A percentile compares a stretch with the other conserved stretches of the same genome.
Evolutionary conservation across 2,797 vertebrate species (phyloP).

Genomic region (Microchirus variegatus): DNA sequence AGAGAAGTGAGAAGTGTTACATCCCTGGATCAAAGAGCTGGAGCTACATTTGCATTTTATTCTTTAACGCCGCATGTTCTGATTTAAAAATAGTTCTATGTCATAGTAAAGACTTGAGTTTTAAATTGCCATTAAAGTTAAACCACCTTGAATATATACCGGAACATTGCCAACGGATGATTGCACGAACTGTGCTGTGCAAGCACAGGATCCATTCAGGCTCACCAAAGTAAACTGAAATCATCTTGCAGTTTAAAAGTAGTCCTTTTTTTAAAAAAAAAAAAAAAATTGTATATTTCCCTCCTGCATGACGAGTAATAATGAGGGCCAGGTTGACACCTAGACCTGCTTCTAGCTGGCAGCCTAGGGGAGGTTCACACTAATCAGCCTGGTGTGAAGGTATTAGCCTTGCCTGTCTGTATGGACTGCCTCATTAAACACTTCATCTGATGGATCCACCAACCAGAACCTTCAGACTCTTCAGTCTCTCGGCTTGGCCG

Average conservation of each 20-base stretch:
- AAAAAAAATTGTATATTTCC: conserved; percentile 17
- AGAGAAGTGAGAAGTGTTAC: too few species aligned
- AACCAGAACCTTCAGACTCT: conserved; percentile 36
- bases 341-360: conserved; percentile 50
- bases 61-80: too few species aligned
- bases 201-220: not conserved
- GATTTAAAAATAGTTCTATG: too few species aligned
- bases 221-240: conserved; percentile 1
- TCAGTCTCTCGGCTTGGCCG: conserved; percentile 41
- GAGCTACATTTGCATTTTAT: too few species aligned
- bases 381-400: conserved; percentile 81
- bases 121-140: too few species aligned
- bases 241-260: conserved; percentile 11
- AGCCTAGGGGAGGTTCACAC: conserved; percentile 72
- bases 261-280: conserved; percentile 12
- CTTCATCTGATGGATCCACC: conserved; percentile 64
- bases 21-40: too few species aligned
- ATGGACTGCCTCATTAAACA: conserved; percentile 76
- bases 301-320: conserved; percentile 61
- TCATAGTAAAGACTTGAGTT: too few species aligned
- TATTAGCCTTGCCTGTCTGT: conserved; percentile 69
- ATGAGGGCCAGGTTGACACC: conserved; percentile 68
- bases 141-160: too few species aligned
- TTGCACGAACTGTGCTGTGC: too few species aligned
- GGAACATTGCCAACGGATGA: too few species aligned